Evolutionary conservation across 2,797 vertebrate species (phyloP), one percentile per base, ranked within the genome.

Genomic region (Pseudotriccus pelzelni): DNA sequence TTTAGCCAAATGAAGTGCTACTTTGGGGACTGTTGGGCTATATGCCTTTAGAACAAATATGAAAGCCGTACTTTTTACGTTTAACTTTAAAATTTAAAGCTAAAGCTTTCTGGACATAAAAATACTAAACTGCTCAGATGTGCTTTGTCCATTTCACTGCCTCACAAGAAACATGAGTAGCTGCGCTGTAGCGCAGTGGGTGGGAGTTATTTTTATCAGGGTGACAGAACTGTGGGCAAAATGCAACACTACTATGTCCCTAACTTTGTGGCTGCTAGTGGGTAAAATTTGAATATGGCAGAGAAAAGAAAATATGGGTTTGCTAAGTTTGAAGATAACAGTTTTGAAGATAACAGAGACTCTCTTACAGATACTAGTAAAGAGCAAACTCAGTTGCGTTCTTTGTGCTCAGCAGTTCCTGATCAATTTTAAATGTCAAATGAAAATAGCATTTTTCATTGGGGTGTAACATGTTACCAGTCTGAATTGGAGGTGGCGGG

Each of bases 191-290:
- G 36, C 17, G 2, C 1, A 0, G 10, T 55, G 28, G 23, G 16
- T 77, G 19, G 59, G 43, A 84, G 37, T 87, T 94, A 76, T 86
- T 97, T 97, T 96, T 96, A 95, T 76, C 67, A 50, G 30, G 37
- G 59, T 93, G 80, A 64, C 84, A 79, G 39, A 94, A 69, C 56
- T 93, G 66, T 56, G n/a, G 46, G 60, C 66, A 87, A 49, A 96
- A 83, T 14, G 1, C 83, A 90, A 47, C 37, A 39, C 84, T 55
- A 15, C 56, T 41, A 2, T 30, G n/a, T 80, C 93, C 76, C 73
- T 92, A 85, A 86, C 25, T 85, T 80, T 89, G 68, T 93, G 94
- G 56, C 68, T 85, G 6, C 49, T 86, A 34, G 56, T 91, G 64
- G 73, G 60, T 67, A 90, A 95, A 62, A 67, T 72, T 85, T 87